Evolutionary conservation across 2,797 vertebrate species (phyloP).

Genomic region (Dendrocincla tyrannina): DNA sequence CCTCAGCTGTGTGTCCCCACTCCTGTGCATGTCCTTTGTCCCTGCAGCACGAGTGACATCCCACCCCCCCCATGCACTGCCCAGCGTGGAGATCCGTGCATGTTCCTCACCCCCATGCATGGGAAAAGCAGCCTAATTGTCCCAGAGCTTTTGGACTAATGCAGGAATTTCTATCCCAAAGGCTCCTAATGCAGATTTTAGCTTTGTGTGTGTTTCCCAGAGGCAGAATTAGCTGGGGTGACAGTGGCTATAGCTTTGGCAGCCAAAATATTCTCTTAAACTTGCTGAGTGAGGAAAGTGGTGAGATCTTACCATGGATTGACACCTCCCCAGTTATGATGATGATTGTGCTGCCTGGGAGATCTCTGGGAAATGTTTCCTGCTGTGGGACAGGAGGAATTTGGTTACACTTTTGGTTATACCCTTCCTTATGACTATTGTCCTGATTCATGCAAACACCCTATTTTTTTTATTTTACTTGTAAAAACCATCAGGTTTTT

Average conservation of each 20-base stretch:
- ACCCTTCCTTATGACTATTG: neutral
- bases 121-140: neutral
- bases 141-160: neutral
- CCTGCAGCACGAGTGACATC: fast-evolving
- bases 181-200: neutral
- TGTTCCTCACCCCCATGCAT: neutral
- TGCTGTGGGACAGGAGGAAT: neutral
- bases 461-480: neutral
- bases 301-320: neutral
- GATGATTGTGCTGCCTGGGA: neutral
- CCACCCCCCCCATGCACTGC: neutral
- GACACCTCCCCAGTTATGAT: neutral
- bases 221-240: neutral
- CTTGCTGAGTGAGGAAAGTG: neutral
- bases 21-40: neutral
- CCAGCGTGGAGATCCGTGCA: neutral
- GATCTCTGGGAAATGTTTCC: neutral
- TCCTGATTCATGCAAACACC: neutral
- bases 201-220: neutral
- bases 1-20: fast-evolving
- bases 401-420: neutral
- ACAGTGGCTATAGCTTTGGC: neutral
- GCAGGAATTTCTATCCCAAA: neutral
- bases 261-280: neutral
- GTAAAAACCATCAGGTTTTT: neutral